phyloP scores from a whole-genome alignment of 2,797 vertebrate genomes.

The Danio aesculapii region DNA sequence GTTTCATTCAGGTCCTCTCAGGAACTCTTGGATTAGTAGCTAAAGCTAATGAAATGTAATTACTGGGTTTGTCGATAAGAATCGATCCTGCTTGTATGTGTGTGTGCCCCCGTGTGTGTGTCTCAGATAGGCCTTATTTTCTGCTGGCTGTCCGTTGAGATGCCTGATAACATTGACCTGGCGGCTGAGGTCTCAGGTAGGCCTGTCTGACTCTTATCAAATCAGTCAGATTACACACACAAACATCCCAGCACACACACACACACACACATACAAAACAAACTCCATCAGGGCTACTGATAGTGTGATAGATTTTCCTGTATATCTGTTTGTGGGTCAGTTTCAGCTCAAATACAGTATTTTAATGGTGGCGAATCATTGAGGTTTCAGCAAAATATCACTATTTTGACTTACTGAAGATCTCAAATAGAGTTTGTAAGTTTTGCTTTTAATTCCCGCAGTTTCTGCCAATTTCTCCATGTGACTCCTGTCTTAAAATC shows the following conservation, averaged over 20 bases:
- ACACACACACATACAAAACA: conserved; percentile 35
- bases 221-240: conserved; percentile 59
- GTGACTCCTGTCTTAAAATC: conserved; percentile 19
- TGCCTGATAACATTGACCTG: conserved; percentile 82
- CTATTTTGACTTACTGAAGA: background rate
- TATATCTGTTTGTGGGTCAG: conserved; percentile 36
- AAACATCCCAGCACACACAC: conserved; percentile 42
- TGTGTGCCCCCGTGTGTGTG: conserved; percentile 42
- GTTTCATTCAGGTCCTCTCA: conserved; percentile 50
- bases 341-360: conserved; percentile 25
- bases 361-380: conserved; percentile 3
- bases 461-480: conserved; percentile 8
- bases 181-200: conserved; percentile 76
- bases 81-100: conserved; percentile 75
- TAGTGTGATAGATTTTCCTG: conserved; percentile 31
- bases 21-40: conserved; percentile 77
- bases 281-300: conserved; percentile 28
- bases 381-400: background rate
- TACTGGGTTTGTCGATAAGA: conserved; percentile 83
- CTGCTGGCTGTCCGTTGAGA: conserved; percentile 73
- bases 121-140: conserved; percentile 71
- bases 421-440: conserved; percentile 15
- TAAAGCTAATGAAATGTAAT: conserved; percentile 90
- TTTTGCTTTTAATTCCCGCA: conserved; percentile 17
- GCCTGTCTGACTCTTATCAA: conserved; percentile 71